Base-by-base conservation (phyloP, 1,140 invertebrate species). In the Physella acuta region DNA sequence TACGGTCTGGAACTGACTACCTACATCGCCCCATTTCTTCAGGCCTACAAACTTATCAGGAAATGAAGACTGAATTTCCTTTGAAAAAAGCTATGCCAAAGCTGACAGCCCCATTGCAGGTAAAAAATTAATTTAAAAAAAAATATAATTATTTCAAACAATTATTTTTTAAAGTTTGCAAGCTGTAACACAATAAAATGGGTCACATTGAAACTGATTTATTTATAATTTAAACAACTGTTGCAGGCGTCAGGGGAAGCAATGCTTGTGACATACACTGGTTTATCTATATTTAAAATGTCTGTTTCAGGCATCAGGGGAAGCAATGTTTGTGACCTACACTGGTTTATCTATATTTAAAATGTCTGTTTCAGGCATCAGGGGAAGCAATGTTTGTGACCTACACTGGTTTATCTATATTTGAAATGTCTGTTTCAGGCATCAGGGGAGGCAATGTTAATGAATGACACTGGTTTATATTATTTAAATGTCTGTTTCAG, bases 51-150 rank as follows among this genome's bases (percentile, higher is more conserved):
- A 86, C 87, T 20, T 94, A 88, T 78, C 88, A 92, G 61, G 91
- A 90, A 0, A 88, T 92, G 71, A 87, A 89, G 74, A 85, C 88
- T 26, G 74, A 90, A 55, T 94, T 91, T 88, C 94, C 94, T 0
- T 78, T 94, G 0, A 92, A 90, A 73, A 85, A 94, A 80, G 90
- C 93, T 0, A 82, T 93, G 31, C 86, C 88, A 1, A 95, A 95
- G 82, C 68, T 92, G 5, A 92, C 93, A 81, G 89, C 90, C 2
- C 76, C 91, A 39, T 85, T 89, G 49, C 92, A 94, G 77, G 77
- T 68, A 67, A 11, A 33, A n/a, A n/a, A n/a, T n/a, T n/a, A n/a
- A n/a, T n/a, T n/a, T n/a, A n/a, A n/a, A n/a, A n/a, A n/a, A n/a
- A n/a, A n/a, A n/a, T n/a, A n/a, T n/a, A n/a, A n/a, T n/a, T n/a